phyloP scores from a whole-genome alignment of 35 echinoderm and acorn worm species.

The Ophiothrix spiculata region DNA sequence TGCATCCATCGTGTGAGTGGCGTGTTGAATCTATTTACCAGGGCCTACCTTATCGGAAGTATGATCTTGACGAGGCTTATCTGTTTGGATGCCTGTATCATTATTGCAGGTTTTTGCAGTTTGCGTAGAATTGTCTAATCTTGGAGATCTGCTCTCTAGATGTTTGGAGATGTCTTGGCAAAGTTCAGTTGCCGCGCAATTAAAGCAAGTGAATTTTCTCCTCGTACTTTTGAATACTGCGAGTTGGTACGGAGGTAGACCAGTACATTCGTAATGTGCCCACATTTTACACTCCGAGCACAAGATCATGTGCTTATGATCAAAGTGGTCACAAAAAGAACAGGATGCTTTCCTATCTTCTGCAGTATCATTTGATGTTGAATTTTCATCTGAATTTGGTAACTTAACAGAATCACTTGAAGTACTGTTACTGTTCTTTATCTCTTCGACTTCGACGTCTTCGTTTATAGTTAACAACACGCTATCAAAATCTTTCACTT shows the following conservation, averaged over 20 bases:
- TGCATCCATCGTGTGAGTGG: too few relatives aligned
- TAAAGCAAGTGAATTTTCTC: neutral
- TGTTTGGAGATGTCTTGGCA: too few relatives aligned
- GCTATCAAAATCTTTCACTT: neutral
- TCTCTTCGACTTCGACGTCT: too few relatives aligned
- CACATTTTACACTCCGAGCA: neutral
- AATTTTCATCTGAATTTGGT: neutral
- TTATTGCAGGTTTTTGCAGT: too few relatives aligned
- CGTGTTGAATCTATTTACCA: too few relatives aligned
- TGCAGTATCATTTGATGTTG: neutral
- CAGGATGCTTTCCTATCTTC: neutral
- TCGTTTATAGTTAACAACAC: neutral
- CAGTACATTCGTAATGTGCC: neutral
- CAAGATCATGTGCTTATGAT: neutral
- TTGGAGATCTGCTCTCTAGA: too few relatives aligned
- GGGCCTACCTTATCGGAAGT: too few relatives aligned
- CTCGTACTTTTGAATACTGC: neutral
- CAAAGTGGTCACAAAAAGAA: neutral
- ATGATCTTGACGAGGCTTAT: too few relatives aligned
- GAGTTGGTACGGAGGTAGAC: neutral
- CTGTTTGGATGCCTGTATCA: too few relatives aligned
- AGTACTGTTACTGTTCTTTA: neutral
- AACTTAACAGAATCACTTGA: neutral
- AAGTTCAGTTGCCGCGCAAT: neutral
- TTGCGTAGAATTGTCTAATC: too few relatives aligned